Evolutionary conservation across 2,113 vertebrate species (phyloP).

Genomic region (Ptyas mucosa): DNA sequence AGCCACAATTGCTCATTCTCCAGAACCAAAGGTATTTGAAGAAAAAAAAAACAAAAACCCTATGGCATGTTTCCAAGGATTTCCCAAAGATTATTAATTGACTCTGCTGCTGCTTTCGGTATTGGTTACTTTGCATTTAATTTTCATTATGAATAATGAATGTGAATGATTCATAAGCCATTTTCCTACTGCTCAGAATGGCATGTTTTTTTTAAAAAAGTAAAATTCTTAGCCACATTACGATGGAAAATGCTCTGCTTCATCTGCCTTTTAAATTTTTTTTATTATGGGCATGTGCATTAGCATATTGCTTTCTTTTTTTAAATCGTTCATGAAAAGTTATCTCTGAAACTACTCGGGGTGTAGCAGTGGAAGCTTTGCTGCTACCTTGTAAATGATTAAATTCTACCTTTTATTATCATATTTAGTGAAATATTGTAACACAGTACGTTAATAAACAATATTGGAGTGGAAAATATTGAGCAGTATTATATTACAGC

Average conservation of each 20-base stretch:
- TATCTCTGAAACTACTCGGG: neutral
- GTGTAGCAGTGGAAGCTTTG: too few species aligned
- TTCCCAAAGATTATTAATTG: neutral
- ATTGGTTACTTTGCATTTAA: neutral
- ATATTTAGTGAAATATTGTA: neutral
- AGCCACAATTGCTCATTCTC: neutral
- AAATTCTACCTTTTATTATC: neutral
- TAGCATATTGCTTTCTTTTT: neutral
- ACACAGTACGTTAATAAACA: neutral
- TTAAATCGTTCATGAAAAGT: neutral
- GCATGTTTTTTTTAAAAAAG: neutral
- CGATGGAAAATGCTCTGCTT: neutral
- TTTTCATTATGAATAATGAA: neutral
- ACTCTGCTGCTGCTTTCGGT: neutral
- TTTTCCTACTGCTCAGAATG: neutral
- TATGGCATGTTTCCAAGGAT: neutral
- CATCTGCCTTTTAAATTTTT: neutral
- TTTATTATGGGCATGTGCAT: neutral
- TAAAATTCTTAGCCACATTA: neutral
- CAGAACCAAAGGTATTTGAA: slow-evolving; percentile 52
- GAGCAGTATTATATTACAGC: neutral
- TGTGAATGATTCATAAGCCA: neutral
- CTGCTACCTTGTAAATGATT: neutral
- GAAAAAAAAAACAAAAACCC: neutral
- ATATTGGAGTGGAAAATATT: neutral